Evolutionary conservation across 2,113 vertebrate genomes (phyloP).

Genomic region (Benitochromis conjunctus): DNA sequence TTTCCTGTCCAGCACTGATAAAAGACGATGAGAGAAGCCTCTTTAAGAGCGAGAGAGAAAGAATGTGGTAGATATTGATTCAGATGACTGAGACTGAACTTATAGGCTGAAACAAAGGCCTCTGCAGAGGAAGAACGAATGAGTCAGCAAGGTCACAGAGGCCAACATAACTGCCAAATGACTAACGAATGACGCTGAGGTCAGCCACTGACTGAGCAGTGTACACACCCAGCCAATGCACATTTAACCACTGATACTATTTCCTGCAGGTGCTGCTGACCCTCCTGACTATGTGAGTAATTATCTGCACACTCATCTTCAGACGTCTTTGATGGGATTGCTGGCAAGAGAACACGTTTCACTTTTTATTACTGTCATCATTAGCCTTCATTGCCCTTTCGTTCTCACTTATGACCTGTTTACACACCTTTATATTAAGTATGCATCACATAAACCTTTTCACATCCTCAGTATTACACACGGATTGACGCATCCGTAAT

Average conservation of each 20-base stretch:
- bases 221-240: neutral
- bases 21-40: neutral
- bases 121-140: neutral
- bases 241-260: neutral
- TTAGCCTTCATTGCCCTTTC: neutral
- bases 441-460: fast-evolving
- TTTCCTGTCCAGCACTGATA: constrained; percentile 16
- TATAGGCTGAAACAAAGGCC: neutral
- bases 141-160: neutral
- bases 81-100: neutral
- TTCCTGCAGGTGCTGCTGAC: constrained; percentile 43
- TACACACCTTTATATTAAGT: neutral
- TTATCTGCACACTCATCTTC: neutral
- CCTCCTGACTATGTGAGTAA: constrained; percentile 56
- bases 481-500: fast-evolving
- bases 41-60: neutral
- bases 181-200: constrained; percentile 1
- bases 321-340: neutral
- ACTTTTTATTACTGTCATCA: neutral
- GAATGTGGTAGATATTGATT: neutral
- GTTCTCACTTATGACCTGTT: neutral
- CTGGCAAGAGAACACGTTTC: neutral
- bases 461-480: fast-evolving
- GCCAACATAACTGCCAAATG: neutral
- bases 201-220: neutral